phyloP scores from a whole-genome alignment of 2,797 vertebrate genomes.

The Sus cebifrons region DNA sequence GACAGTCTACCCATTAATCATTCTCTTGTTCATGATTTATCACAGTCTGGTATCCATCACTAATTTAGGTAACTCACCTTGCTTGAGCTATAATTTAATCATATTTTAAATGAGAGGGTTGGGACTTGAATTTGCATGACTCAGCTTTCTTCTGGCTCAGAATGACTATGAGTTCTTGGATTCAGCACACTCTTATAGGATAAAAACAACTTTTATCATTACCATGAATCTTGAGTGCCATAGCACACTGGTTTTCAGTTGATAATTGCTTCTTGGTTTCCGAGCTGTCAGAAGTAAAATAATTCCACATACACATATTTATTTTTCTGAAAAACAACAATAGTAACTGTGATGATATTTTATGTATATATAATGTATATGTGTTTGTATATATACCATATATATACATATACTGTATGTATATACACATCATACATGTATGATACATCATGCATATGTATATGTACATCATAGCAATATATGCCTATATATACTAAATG shows the following conservation, averaged over 20 bases:
- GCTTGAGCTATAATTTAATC: neutral
- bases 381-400: neutral
- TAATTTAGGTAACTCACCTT: constrained; percentile 23
- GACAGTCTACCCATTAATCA: neutral
- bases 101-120: neutral
- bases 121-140: neutral
- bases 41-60: neutral
- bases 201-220: neutral
- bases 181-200: neutral
- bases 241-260: neutral
- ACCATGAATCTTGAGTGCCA: neutral
- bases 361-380: neutral
- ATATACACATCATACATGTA: too few relatives aligned
- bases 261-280: constrained; percentile 16
- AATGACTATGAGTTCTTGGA: neutral
- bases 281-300: neutral
- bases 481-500: neutral
- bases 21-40: constrained; percentile 34
- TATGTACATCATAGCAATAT: neutral
- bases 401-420: too few relatives aligned
- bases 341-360: neutral
- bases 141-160: neutral
- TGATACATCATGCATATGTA: too few relatives aligned
- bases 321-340: constrained; percentile 28
- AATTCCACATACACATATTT: neutral